Base-by-base conservation (phyloP, 2,113 vertebrate species). In the Panthera tigris region DNA sequence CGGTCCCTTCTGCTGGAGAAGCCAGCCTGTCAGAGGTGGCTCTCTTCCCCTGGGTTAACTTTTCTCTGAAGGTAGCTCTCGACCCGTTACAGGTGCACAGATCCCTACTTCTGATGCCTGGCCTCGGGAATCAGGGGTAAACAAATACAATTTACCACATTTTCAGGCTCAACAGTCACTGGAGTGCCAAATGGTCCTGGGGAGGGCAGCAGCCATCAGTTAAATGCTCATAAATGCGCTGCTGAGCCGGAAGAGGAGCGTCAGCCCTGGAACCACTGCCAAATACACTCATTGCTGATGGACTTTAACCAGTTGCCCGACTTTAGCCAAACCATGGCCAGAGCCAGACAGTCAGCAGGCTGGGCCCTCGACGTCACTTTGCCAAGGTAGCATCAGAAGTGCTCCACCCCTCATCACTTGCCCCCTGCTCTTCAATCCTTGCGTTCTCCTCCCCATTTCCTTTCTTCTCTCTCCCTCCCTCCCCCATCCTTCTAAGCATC, bases 401-500 rank as follows among this genome's bases (percentile, higher is more conserved):
- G 61, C 78, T 10, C 11, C 21, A 45, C 71, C 50, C 88, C 78
- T 92, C 89, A 5, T 15, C 0, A 0, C 9, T 0, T 36, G 45
- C 78, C 81, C 87, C 90, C 65, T 61, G 82, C 69, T 87, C 80
- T 76, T 41, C 15, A 52, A 61, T 73, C 85, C 36, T 85, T 18
- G 63, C 1, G 7, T 79, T 97, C 68, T 48, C 74, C 52, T 92
- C 93, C 93, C 63, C 45, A 45, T 69, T 95, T 84, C 81, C 93
- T 95, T 91, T 91, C 94, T 92, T 92, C 89, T 86, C 57, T 36
- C 80, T 95, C 65, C 82, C 83, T 66, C 93, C 94, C 97, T 97
- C 98, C 97, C 90, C 92, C 95, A 89, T 61, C 84, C 88, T 95
- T n/a, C 69, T 45, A 97, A 71, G 91, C 97, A 98, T 98, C 98